These are phyloP conservation scores for Gobio occitaniae DNA, from an alignment of 2,797 vertebrate species.

Conservation along the genomic window DNA sequence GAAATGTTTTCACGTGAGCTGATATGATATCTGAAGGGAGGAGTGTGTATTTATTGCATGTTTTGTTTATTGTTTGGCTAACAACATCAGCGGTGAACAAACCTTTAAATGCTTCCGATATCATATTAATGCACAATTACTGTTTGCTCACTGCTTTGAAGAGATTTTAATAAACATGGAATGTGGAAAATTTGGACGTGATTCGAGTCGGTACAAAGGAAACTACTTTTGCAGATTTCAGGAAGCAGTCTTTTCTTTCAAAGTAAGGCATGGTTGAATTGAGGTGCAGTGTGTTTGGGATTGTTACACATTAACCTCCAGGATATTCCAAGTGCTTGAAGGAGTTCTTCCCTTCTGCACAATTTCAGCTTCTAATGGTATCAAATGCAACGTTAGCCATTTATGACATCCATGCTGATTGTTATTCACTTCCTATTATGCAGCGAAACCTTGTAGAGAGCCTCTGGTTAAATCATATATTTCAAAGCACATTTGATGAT, in stretches of 20 bases:
- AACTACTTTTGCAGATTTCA: not conserved
- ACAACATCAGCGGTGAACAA: not conserved
- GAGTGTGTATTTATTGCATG: conserved; percentile 9
- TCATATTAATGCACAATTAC: not conserved
- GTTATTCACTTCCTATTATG: too few species aligned
- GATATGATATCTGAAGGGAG: not conserved
- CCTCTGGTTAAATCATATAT: not conserved
- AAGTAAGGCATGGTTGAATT: not conserved
- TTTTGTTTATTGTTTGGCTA: conserved; percentile 1
- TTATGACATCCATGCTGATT: not conserved
- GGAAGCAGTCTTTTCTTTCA: not conserved
- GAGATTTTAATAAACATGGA: conserved; percentile 8
- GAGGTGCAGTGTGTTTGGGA: not conserved
- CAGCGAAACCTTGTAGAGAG: not conserved
- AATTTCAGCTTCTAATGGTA: not conserved
- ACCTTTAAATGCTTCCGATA: not conserved
- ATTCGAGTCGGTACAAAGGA: not conserved
- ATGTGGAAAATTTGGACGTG: not conserved
- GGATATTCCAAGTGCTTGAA: not conserved
- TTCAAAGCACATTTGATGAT: not conserved
- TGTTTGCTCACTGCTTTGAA: not conserved
- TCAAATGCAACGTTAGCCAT: not conserved
- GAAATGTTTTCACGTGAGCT: not conserved
- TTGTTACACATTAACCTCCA: not conserved
- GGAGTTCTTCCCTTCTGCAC: not conserved